Evolutionary conservation across 2,888 invertebrate species (phyloP).

Genomic region (Drosophila greeni): DNA sequence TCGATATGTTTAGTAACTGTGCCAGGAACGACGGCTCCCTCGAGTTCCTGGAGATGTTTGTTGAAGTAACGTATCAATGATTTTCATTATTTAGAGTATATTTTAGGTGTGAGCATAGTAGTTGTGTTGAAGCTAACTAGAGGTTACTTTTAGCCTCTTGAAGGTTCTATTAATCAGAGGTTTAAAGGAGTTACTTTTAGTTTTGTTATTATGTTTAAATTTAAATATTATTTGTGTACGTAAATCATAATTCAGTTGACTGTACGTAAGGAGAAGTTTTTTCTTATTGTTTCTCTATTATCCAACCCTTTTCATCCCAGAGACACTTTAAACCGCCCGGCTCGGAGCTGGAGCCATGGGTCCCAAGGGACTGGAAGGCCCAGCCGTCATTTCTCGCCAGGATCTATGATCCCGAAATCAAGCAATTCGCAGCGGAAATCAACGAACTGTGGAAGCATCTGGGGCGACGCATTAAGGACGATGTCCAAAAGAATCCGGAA

Average conservation of each 20-base stretch:
- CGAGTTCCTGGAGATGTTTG: slow-evolving; percentile 45
- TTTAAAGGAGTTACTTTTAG: background rate
- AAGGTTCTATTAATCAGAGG: background rate
- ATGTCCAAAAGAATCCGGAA: slow-evolving; percentile 84
- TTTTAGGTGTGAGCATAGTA: background rate
- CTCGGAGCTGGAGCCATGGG: slow-evolving; percentile 42
- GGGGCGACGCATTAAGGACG: slow-evolving; percentile 86
- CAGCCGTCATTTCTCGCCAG: slow-evolving; percentile 80
- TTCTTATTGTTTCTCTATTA: too few species aligned
- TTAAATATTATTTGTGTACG: too few species aligned
- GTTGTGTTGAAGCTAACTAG: background rate
- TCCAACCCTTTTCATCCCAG: background rate
- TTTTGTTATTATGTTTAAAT: too few species aligned
- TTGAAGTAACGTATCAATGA: slow-evolving; percentile 32
- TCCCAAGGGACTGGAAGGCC: slow-evolving; percentile 51
- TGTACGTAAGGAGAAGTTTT: too few species aligned
- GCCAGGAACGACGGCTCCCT: slow-evolving; percentile 52
- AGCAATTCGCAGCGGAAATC: slow-evolving; percentile 85
- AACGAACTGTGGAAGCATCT: slow-evolving; percentile 87
- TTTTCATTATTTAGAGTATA: background rate
- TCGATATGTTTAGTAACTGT: slow-evolving; percentile 79
- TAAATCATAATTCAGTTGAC: too few species aligned
- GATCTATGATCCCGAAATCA: slow-evolving; percentile 85
- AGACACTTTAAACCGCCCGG: slow-evolving; percentile 51
- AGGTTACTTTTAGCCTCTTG: background rate